A percentile compares a stretch with the other conserved stretches of the same genome.
Evolutionary conservation across 1,140 invertebrate genomes (phyloP).

Genomic region (Bombus picipes): DNA sequence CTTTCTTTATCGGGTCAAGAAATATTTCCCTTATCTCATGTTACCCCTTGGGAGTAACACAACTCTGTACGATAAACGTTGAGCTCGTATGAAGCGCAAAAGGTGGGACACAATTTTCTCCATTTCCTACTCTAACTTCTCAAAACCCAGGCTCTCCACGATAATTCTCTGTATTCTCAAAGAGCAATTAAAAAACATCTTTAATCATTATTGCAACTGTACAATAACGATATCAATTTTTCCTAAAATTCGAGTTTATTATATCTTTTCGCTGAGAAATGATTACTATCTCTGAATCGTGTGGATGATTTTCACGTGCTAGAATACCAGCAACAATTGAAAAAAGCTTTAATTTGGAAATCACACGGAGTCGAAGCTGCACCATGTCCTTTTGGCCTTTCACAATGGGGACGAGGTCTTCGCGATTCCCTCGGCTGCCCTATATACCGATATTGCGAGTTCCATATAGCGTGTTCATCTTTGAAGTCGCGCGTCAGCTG

Average conservation of each 20-base stretch:
- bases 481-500: constrained; percentile 33
- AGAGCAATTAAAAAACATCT: background rate
- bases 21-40: background rate
- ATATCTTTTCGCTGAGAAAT: no score
- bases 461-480: constrained; percentile 23
- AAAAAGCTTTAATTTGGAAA: no score
- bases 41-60: background rate
- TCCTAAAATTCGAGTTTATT: background rate
- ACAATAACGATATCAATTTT: background rate
- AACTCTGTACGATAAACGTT: background rate
- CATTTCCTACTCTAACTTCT: background rate
- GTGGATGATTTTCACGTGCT: no score
- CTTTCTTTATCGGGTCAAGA: background rate
- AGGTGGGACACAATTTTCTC: background rate
- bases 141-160: background rate
- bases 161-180: background rate
- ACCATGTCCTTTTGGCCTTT: constrained; percentile 57
- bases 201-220: background rate
- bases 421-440: constrained; percentile 40
- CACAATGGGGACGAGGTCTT: constrained; percentile 59
- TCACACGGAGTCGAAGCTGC: no score
- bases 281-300: no score
- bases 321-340: no score
- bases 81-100: background rate
- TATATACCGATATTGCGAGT: constrained; percentile 42